Evolutionary conservation across 2,113 vertebrate species (phyloP), one percentile per base, ranked within the genome.

Genomic region (Cettia cetti): DNA sequence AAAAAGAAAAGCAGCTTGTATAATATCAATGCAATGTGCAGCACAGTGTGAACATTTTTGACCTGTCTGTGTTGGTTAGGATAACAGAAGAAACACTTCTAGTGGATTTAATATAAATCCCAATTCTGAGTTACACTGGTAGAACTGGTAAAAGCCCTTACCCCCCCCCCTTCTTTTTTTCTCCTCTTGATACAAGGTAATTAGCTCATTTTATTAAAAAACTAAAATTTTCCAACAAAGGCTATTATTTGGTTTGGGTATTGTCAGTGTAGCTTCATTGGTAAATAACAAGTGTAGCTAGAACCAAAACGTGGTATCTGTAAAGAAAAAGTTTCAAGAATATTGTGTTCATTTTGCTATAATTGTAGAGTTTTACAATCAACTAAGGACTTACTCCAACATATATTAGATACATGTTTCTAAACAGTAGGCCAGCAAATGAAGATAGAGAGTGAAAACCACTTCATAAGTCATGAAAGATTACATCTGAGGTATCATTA

Each of bases 151-250:
- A 82, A 89, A 54, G 24, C 15, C 50, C 50, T 65, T 61, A 19
- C 0, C 5, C 5, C 2, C 2, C 6, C 4, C 5, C 3, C n/a
- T 13, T 20, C 1, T 15, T 60, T 61, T 37, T 12, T 8, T 2
- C 3, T 18, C 7, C 7, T 28, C 45, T 17, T 52, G 13, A 68
- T 35, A 76, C 7, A 79, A 68, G 10, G 17, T 40, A 30, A 63
- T 23, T 35, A 61, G n/a, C 3, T 68, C 3, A 47, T 65, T 77
- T 86, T 1, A 61, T 49, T 60, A 33, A 23, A 82, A 81, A 82
- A n/a, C 2, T 2, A 61, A 87, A 68, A 40, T 5, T 80, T 53
- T 56, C 39, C 24, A 77, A 22, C 24, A 61, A 26, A 69, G 19
- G 11, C 15, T 93, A 1, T 40, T n/a, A 49, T 31, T n/a, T 70